A percentile compares a stretch with the other conserved stretches of the same genome.
phyloP scores from a whole-genome alignment of 1,140 invertebrate species.

The Rhyzopertha dominica region DNA sequence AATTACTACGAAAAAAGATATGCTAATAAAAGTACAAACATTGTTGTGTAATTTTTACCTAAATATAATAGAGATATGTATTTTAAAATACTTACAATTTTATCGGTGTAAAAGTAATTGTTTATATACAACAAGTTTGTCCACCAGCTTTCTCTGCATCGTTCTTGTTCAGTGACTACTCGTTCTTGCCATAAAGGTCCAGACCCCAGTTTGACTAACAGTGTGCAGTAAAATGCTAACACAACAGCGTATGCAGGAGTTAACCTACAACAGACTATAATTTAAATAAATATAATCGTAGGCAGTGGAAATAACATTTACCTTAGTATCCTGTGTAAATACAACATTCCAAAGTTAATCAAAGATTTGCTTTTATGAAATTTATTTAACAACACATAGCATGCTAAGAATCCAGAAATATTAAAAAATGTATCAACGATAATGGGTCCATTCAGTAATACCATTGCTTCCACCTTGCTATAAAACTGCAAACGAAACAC shows the following conservation, averaged over 20 bases:
- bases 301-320: slow-evolving; percentile 33
- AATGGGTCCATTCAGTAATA: slow-evolving; percentile 58
- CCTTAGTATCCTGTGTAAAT: slow-evolving; percentile 59
- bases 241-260: slow-evolving; percentile 65
- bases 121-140: slow-evolving; percentile 79
- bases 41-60: too few relatives aligned
- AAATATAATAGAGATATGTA: too few relatives aligned
- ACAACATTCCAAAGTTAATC: slow-evolving; percentile 56
- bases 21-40: too few relatives aligned
- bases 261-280: slow-evolving; percentile 50
- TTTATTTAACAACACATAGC: slow-evolving; percentile 57
- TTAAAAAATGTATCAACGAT: slow-evolving; percentile 69
- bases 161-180: slow-evolving; percentile 56
- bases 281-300: slow-evolving; percentile 12
- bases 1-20: too few relatives aligned
- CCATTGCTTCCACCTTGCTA: slow-evolving; percentile 34
- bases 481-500: slow-evolving; percentile 26
- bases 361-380: slow-evolving; percentile 56
- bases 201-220: slow-evolving; percentile 58
- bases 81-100: slow-evolving; percentile 60
- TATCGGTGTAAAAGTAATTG: slow-evolving; percentile 67
- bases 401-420: slow-evolving; percentile 62
- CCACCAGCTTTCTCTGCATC: slow-evolving; percentile 76
- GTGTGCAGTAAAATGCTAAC: slow-evolving; percentile 65
- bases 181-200: slow-evolving; percentile 64